Evolutionary conservation across 2,888 invertebrate genomes (phyloP), one percentile per base, ranked within the genome.

Genomic region (Spialia ferax): DNA sequence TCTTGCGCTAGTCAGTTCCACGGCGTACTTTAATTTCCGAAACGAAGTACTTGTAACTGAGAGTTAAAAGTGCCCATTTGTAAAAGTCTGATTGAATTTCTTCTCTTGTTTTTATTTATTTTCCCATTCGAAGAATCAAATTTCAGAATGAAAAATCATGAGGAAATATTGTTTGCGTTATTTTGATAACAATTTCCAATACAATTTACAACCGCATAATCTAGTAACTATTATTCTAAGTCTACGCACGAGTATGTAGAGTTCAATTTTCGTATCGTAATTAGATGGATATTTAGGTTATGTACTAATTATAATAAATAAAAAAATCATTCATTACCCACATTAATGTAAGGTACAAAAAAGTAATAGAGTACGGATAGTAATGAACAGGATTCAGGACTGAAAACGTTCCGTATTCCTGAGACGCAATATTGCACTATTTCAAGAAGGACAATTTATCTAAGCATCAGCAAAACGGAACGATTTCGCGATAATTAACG

Each of bases 401-500:
- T 29, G n/a, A n/a, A n/a, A n/a, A n/a, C n/a, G 11, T 3, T 35
- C 11, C 32, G 11, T 11, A 35, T 0, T 10, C 10, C 11, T 11
- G 11, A 35, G 1, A 3, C 11, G 11, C 11, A 10, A 11, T 11
- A 35, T 8, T 48, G 5, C 18, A 48, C 18, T 20, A 20, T 10
- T 10, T 48, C 7, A 15, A 48, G 15, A 20, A 20, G n/a, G 35
- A 52, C 56, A 56, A 55, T 18, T 29, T 11, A 11, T 56, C 35
- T n/a, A 15, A 35, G 56, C 32, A 20, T 18, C 15, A 23, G 18
- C 18, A 26, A 65, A 65, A 65, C 50, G 50, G 35, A n/a, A 26
- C 23, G 10, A 65, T 59, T 57, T 59, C 57, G 20, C 35, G 50
- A 65, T 65, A 65, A 65, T 65, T 65, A 57, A 59, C 65, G 65